Percentiles rank a stretch among this genome's conserved stretches.
These are phyloP conservation scores for Phoenicopterus ruber DNA, from an alignment of 2,113 vertebrate species.

Conservation along the genomic window DNA sequence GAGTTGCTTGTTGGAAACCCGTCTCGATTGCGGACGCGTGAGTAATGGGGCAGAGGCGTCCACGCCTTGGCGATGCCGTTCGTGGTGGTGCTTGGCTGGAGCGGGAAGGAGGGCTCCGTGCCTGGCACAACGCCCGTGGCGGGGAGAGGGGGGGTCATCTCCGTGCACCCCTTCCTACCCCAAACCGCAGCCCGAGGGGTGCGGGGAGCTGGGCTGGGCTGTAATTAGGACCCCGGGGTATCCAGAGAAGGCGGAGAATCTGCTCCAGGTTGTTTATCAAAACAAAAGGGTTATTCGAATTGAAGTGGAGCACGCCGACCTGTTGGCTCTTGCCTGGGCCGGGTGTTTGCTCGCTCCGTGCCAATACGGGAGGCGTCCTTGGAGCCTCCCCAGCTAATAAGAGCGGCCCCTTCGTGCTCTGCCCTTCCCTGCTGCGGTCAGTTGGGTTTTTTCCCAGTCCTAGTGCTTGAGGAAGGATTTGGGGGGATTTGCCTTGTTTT, in stretches of 20 bases:
- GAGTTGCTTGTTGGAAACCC: background rate
- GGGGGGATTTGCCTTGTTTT: background rate
- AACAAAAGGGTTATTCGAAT: background rate
- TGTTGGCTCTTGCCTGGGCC: background rate
- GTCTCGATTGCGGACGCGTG: accelerated
- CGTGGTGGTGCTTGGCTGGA: background rate
- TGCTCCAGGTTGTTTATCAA: background rate
- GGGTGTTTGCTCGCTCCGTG: background rate
- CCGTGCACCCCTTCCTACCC: background rate
- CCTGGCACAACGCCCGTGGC: accelerated
- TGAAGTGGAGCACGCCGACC: background rate
- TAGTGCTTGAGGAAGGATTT: background rate
- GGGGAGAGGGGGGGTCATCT: accelerated
- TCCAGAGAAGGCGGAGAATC: background rate
- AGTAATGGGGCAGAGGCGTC: background rate
- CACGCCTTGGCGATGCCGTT: background rate
- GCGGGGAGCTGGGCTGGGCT: background rate
- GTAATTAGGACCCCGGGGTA: background rate
- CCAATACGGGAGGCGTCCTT: background rate
- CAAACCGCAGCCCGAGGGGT: background rate
- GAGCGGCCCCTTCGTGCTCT: background rate
- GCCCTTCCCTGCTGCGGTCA: background rate
- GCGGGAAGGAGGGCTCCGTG: background rate
- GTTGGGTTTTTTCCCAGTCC: background rate
- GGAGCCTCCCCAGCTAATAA: background rate